Evolutionary conservation across 2,113 vertebrate species (phyloP).

Genomic region (Heterotilapia buettikoferi): DNA sequence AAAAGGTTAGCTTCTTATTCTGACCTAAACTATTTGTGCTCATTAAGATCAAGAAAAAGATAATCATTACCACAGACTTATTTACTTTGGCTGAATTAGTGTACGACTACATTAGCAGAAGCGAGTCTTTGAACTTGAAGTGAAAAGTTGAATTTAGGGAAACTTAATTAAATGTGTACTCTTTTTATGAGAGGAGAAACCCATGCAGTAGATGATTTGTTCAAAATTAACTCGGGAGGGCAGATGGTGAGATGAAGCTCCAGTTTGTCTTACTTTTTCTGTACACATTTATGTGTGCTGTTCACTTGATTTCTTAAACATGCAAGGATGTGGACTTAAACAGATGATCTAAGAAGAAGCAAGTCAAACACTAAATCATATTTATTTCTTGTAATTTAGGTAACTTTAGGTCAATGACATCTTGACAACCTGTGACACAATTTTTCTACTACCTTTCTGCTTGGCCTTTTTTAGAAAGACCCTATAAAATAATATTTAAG

Average conservation of each 20-base stretch:
- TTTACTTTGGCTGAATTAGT: conserved; percentile 60
- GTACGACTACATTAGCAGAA: conserved; percentile 25
- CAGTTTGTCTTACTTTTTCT: conserved; percentile 17
- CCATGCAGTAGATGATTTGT: conserved; percentile 25
- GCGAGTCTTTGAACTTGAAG: conserved; percentile 56
- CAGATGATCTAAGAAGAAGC: neutral
- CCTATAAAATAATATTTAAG: neutral
- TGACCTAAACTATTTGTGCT: conserved; percentile 56
- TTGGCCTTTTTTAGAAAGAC: neutral
- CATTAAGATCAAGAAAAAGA: conserved; percentile 64
- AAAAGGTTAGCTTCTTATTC: conserved; percentile 51
- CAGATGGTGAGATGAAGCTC: conserved; percentile 20
- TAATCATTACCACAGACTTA: conserved; percentile 50
- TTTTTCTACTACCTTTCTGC: neutral
- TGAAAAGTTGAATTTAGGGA: conserved; percentile 32
- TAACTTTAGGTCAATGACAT: neutral
- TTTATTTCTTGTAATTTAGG: neutral
- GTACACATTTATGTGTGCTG: conserved; percentile 17
- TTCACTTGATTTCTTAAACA: neutral
- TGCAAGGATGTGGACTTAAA: neutral
- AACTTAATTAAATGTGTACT: conserved; percentile 47
- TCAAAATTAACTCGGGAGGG: conserved; percentile 31
- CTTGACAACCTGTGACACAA: neutral
- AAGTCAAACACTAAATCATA: neutral
- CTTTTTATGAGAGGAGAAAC: conserved; percentile 32